These are phyloP conservation scores for Myopa tessellatipennis DNA, from an alignment of 2,888 invertebrate species.

Conservation along the genomic window DNA sequence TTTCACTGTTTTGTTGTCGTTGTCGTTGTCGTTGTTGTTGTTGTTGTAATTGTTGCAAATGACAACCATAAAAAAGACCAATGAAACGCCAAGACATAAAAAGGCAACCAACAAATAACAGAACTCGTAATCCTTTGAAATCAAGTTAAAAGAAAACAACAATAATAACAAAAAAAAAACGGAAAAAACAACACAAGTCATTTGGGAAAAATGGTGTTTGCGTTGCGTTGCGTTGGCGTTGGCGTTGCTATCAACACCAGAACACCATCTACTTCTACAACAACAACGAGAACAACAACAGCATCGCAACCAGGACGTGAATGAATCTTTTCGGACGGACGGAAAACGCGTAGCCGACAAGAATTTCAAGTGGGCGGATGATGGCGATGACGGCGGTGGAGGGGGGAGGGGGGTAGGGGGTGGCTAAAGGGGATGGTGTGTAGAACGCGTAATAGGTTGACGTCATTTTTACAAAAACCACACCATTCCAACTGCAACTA, in stretches of 20 bases:
- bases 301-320: background rate
- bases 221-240: background rate
- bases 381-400: background rate
- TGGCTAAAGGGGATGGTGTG: background rate
- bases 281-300: background rate
- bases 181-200: background rate
- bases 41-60: background rate
- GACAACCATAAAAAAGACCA: background rate
- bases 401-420: background rate
- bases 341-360: background rate
- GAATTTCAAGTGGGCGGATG: background rate
- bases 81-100: background rate
- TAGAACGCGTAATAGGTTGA: background rate
- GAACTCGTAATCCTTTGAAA: background rate
- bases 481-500: too few species aligned
- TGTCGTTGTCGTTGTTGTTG: background rate
- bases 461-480: background rate
- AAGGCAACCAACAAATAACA: too few species aligned
- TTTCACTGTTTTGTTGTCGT: background rate
- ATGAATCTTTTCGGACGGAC: too few species aligned
- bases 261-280: background rate
- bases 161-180: background rate
- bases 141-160: background rate
- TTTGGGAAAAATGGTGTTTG: background rate
- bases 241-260: background rate